Base-by-base conservation (phyloP, 2,797 vertebrate genomes). In the Melanotaenia pygmaea region DNA sequence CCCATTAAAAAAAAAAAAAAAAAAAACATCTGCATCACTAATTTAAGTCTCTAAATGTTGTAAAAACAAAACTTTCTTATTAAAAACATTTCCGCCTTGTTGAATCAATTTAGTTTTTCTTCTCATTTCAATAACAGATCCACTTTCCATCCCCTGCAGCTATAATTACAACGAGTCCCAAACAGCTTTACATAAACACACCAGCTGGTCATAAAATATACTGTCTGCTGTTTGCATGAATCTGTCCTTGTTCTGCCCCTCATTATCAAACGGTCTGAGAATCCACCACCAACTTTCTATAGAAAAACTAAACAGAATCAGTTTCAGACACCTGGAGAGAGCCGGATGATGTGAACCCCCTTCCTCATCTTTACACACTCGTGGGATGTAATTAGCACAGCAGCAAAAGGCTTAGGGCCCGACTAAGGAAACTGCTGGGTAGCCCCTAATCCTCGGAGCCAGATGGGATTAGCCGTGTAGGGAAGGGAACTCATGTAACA, bases 381-480 rank as follows among this genome's bases (percentile, higher is more conserved):
- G 89, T 84, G 86, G 80, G 89, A 90, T 91, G 89, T 93, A 94
- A 95, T 94, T 94, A 94, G 93, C 77, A n/a, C 85, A 72, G 74
- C 83, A 79, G 90, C 86, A 84, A 92, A 89, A 80, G 76, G 92
- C 85, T 93, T 93, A 89, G 88, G 60, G 63, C 88, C 72, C 62
- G 77, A 86, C 77, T 83, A 90, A 92, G 91, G 91, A 89, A 92
- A 90, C 87, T 86, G 35, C 77, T 73, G 89, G 84, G 82, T 79
- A 83, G 87, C 74, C 80, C 83, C 86, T 92, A 93, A 94, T 94
- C 94, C 91, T 88, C 79, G 69, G 50, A 84, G 90, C 77, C 89
- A 93, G 94, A 95, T 93, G 90, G 89, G 92, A 94, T 95, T 94
- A 94, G 79, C 90, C 87, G 87, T 70, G 38, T 81, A 86, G 83